Evolutionary conservation across 2,888 invertebrate genomes (phyloP).

Genomic region (Drosophila atripex): DNA sequence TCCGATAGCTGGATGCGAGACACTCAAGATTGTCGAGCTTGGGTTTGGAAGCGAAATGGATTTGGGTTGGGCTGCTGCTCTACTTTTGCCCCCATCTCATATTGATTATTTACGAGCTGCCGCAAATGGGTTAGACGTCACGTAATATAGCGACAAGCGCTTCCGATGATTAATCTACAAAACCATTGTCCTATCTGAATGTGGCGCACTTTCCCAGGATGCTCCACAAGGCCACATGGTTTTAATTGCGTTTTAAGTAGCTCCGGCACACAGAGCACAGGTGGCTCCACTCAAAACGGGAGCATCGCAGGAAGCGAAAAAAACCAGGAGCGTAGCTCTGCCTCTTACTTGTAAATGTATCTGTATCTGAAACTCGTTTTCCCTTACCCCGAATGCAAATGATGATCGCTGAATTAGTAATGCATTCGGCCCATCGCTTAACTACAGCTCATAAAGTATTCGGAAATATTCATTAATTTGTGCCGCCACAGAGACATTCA

Average conservation of each 20-base stretch:
- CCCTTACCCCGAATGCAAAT: slow-evolving; percentile 49
- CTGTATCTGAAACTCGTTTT: slow-evolving; percentile 22
- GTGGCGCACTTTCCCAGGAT: slow-evolving; percentile 60
- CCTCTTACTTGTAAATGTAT: neutral
- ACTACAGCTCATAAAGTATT: slow-evolving; percentile 71
- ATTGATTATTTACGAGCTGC: slow-evolving; percentile 70
- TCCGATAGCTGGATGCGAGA: slow-evolving; percentile 65
- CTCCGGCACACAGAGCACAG: slow-evolving; percentile 57
- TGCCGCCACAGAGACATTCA: slow-evolving; percentile 30
- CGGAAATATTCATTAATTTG: slow-evolving; percentile 75
- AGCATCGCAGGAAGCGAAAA: slow-evolving; percentile 36
- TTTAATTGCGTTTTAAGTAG: slow-evolving; percentile 74
- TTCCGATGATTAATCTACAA: slow-evolving; percentile 69
- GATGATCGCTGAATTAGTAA: slow-evolving; percentile 44
- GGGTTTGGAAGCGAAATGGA: slow-evolving; percentile 33
- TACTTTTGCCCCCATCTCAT: slow-evolving; percentile 29
- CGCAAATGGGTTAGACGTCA: slow-evolving; percentile 73
- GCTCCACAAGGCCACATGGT: slow-evolving; percentile 48
- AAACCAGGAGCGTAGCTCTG: neutral
- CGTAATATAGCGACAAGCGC: slow-evolving; percentile 72
- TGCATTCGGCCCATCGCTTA: slow-evolving; percentile 46
- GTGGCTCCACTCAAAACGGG: slow-evolving; percentile 46
- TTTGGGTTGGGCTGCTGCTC: slow-evolving; percentile 35
- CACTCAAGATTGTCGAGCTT: slow-evolving; percentile 75
- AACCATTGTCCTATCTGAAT: slow-evolving; percentile 41